A percentile compares a stretch with the other conserved stretches of the same genome.
Conservation (phyloP, 1,140 invertebrate species). For the Aplysia californica region DNA sequence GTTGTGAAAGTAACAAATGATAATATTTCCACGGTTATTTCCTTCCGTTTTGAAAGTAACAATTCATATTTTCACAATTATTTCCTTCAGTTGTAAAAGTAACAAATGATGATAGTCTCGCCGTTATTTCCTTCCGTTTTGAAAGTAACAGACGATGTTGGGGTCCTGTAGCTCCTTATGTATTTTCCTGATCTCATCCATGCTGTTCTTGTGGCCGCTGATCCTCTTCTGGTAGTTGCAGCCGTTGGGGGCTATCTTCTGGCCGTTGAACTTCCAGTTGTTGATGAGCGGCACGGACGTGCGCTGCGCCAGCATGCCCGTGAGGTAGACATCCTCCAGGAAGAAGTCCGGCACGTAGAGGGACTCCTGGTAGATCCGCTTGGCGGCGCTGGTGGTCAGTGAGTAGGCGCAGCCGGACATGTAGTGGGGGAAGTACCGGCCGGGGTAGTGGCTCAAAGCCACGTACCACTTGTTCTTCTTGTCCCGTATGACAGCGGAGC, state of each 20-base stretch:
- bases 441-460: constrained; percentile 55
- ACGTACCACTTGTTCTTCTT: constrained; percentile 67
- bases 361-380: constrained; percentile 52
- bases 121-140: neutral
- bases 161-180: constrained; percentile 34
- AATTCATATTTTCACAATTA: neutral
- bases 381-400: constrained; percentile 50
- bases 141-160: constrained; percentile 13
- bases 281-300: constrained; percentile 30
- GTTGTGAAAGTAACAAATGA: neutral
- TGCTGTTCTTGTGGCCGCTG: constrained; percentile 39
- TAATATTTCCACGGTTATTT: neutral
- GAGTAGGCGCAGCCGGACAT: constrained; percentile 64
- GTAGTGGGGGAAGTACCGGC: constrained; percentile 57
- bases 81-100: neutral
- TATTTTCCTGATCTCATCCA: constrained; percentile 38
- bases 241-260: constrained; percentile 24
- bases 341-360: constrained; percentile 47
- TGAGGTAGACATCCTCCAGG: constrained; percentile 67
- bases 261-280: constrained; percentile 30
- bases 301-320: constrained; percentile 49
- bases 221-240: constrained; percentile 40
- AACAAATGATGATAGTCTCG: neutral
- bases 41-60: too few species aligned
- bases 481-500: constrained; percentile 45